Conservation (phyloP, 2,113 vertebrate species). For the Gavia stellata region DNA sequence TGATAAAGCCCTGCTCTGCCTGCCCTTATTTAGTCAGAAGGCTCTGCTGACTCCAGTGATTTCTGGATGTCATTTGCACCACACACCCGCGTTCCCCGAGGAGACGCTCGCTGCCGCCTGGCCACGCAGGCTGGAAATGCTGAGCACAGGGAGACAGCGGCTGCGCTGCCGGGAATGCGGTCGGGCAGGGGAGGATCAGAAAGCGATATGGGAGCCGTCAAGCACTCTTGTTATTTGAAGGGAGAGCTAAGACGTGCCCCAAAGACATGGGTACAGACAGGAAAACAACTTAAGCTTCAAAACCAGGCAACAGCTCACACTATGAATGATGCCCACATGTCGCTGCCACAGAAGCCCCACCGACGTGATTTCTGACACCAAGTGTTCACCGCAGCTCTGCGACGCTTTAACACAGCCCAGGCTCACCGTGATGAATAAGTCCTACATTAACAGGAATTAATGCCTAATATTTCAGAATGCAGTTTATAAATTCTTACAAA, state of each 20-base stretch:
- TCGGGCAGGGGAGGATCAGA: constrained; percentile 3
- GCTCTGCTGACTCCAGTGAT: constrained; percentile 75
- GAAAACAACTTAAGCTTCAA: neutral
- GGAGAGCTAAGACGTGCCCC: neutral
- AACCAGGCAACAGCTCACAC: neutral
- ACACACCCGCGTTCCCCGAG: constrained; percentile 50
- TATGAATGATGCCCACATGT: fast-evolving
- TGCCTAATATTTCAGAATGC: neutral
- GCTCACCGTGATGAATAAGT: neutral
- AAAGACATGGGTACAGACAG: neutral
- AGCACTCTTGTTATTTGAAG: neutral
- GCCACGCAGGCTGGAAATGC: constrained; percentile 41
- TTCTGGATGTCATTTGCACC: constrained; percentile 82
- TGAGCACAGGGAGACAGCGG: constrained; percentile 37
- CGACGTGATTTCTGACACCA: neutral
- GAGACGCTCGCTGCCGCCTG: constrained; percentile 41
- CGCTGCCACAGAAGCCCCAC: fast-evolving
- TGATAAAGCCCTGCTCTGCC: constrained; percentile 77
- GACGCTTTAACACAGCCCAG: neutral
- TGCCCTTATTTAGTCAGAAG: constrained; percentile 90
- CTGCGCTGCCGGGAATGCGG: neutral
- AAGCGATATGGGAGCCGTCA: neutral
- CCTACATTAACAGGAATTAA: neutral
- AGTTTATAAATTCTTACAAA: neutral
- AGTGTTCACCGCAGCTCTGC: neutral